Evolutionary conservation across 1,140 invertebrate species (phyloP).

Genomic region (Rhagoletis zephyria): DNA sequence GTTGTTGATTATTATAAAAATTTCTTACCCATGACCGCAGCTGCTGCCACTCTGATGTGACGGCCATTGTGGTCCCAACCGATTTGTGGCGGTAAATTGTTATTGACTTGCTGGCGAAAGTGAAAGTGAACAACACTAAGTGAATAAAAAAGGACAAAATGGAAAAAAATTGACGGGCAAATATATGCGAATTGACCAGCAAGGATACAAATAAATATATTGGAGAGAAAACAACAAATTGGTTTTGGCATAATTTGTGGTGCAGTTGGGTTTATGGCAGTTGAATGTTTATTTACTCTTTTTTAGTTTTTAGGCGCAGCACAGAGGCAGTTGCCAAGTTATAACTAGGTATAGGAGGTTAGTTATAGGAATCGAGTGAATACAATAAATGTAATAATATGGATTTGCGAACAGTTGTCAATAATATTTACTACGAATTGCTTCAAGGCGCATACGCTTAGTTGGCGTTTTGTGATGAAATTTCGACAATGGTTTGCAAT

Average conservation of each 20-base stretch:
- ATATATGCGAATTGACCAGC: neutral
- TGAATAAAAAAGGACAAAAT: constrained; percentile 4
- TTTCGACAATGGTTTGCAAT: too few relatives aligned
- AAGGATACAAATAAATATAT: neutral
- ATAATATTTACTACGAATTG: too few relatives aligned
- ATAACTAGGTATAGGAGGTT: neutral
- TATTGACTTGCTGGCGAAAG: constrained; percentile 13
- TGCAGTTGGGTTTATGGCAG: neutral
- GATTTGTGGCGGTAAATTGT: constrained; percentile 50
- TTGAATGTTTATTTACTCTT: neutral
- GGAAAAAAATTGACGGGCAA: constrained; percentile 1
- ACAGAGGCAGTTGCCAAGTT: neutral
- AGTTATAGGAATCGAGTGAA: neutral
- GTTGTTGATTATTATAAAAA: constrained; percentile 38
- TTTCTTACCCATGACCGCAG: constrained; percentile 13
- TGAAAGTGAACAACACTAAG: constrained; percentile 13
- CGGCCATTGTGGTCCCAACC: constrained; percentile 5
- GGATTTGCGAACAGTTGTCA: too few relatives aligned
- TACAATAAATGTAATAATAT: neutral
- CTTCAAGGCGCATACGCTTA: neutral
- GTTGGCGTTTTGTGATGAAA: neutral
- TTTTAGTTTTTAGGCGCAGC: neutral
- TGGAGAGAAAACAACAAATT: constrained; percentile 6
- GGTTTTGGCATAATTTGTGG: constrained; percentile 47
- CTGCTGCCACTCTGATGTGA: neutral